Percentiles rank a stretch among this genome's conserved stretches.
Evolutionary conservation across 2,888 invertebrate species (phyloP).

Genomic region (Synergus umbraculus): DNA sequence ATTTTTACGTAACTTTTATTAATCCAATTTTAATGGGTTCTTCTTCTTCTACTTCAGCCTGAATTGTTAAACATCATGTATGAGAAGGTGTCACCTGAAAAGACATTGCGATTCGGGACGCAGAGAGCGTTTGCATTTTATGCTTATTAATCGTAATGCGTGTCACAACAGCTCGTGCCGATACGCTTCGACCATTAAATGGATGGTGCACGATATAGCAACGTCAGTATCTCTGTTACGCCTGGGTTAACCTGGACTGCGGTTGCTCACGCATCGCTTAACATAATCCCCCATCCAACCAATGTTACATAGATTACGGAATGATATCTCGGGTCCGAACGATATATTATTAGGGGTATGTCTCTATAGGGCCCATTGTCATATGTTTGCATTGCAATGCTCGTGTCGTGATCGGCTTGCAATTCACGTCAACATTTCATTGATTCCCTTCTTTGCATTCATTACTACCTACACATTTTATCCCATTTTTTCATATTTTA

Average conservation of each 20-base stretch:
- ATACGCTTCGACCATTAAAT: slow-evolving; percentile 57
- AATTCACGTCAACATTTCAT: slow-evolving; percentile 14
- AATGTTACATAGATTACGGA: slow-evolving; percentile 69
- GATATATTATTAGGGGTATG: slow-evolving; percentile 18
- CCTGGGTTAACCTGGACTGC: slow-evolving; percentile 73
- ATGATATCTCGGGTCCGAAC: slow-evolving; percentile 47
- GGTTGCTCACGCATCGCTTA: slow-evolving; percentile 76
- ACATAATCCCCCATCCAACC: slow-evolving; percentile 71
- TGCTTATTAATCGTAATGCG: slow-evolving; percentile 70
- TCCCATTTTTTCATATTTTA: not conserved
- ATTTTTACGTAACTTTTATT: too few relatives aligned
- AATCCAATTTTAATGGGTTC: too few relatives aligned
- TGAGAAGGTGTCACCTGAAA: not conserved
- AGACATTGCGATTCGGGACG: not conserved
- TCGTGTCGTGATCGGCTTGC: not conserved
- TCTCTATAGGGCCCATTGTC: slow-evolving; percentile 1
- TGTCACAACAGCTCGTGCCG: slow-evolving; percentile 56
- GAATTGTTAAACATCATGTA: not conserved
- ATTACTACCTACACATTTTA: not conserved
- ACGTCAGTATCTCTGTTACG: slow-evolving; percentile 76
- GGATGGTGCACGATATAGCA: slow-evolving; percentile 61
- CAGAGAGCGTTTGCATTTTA: slow-evolving; percentile 59
- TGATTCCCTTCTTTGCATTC: not conserved
- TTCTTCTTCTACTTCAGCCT: not conserved
- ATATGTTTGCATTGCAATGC: slow-evolving; percentile 53